A percentile compares a stretch with the other conserved stretches of the same genome.
phyloP scores from a whole-genome alignment of 2,113 vertebrate species.

The Mus spicilegus region DNA sequence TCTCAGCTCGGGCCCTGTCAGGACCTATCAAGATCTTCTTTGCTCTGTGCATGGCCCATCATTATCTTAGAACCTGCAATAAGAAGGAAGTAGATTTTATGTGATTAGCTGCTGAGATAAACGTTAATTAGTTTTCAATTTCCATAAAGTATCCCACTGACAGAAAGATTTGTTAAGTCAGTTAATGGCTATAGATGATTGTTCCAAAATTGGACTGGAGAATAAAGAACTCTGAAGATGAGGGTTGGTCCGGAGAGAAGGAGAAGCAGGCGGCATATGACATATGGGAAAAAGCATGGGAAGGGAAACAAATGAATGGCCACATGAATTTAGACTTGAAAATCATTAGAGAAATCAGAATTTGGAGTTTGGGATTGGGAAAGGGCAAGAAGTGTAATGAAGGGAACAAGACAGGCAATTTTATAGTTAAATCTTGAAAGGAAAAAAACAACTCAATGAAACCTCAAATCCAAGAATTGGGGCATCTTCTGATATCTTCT shows the following conservation, averaged over 20 bases:
- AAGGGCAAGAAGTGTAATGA: neutral
- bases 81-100: slow-evolving; percentile 71
- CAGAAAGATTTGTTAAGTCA: slow-evolving; percentile 85
- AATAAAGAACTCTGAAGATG: neutral
- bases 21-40: slow-evolving; percentile 59
- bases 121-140: slow-evolving; percentile 87
- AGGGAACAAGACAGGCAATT: neutral
- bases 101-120: slow-evolving; percentile 85
- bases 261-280: neutral
- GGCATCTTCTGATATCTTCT: no score
- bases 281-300: neutral
- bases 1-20: slow-evolving; percentile 68
- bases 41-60: slow-evolving; percentile 19
- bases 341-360: neutral
- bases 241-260: fast-evolving
- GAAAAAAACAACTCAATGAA: neutral
- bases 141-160: slow-evolving; percentile 85
- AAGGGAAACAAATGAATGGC: neutral
- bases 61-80: slow-evolving; percentile 79
- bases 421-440: neutral
- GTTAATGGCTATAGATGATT: slow-evolving; percentile 72
- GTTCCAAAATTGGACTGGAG: slow-evolving; percentile 64
- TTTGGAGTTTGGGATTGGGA: no score
- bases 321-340: no score
- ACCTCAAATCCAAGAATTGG: neutral